These are phyloP conservation scores for Sclerurus mexicanus DNA, from an alignment of 2,113 vertebrate genomes.

Conservation along the genomic window DNA sequence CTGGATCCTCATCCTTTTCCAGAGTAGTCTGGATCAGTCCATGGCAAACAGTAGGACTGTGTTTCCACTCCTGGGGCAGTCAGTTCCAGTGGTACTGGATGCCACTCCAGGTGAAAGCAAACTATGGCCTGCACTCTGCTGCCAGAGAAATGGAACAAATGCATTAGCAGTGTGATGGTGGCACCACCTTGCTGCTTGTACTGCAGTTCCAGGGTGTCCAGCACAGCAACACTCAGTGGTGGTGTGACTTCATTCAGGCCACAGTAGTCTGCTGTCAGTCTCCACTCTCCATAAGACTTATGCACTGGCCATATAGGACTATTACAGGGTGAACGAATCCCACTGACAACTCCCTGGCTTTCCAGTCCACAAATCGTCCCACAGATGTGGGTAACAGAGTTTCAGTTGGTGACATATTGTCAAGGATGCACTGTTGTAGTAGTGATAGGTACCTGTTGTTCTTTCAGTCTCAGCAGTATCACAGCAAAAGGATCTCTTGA, in stretches of 20 bases:
- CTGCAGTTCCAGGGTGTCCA: not conserved
- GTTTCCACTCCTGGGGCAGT: not conserved
- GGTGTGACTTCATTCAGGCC: not conserved
- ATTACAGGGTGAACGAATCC: not conserved
- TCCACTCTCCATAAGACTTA: not conserved
- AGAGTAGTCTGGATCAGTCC: not conserved
- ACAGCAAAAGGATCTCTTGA: no score
- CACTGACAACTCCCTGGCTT: not conserved
- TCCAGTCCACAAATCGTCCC: not conserved
- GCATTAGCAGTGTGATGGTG: not conserved
- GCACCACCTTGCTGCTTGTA: not conserved
- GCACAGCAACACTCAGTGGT: not conserved
- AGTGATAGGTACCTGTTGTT: no score
- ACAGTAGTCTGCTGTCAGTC: no score
- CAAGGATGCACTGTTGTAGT: no score
- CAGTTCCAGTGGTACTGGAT: not conserved
- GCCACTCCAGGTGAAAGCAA: not conserved
- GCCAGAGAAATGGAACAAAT: not conserved
- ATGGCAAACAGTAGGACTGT: not conserved
- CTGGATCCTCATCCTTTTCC: not conserved
- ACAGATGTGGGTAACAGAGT: not conserved
- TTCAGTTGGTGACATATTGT: no score
- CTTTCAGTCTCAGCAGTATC: no score
- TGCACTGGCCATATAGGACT: not conserved
- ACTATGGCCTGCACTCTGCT: not conserved